Base-by-base conservation (phyloP, 2,888 invertebrate genomes). In the Bhutanitis thaidina region DNA sequence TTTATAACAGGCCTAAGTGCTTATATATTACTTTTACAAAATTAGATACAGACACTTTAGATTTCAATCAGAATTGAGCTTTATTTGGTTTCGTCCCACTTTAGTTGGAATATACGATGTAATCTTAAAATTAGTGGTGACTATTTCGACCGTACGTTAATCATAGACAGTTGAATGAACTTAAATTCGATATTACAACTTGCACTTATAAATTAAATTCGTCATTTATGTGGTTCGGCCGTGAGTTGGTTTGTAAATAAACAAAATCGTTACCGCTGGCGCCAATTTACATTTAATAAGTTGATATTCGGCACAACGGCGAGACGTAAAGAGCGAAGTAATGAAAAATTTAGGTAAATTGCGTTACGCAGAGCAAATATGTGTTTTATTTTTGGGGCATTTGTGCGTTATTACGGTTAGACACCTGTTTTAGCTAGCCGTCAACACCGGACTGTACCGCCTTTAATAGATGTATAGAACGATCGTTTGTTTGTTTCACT, bases 321-420 rank as follows among this genome's bases (percentile, higher is more conserved):
- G 39, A 48, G 51, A 35, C 36, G 52, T 58, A 58, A 30, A 9
- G 12, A 12, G 34, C 5, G 12, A 59, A 60, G 54, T 55, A 62
- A 56, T 34, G 43, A 66, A 63, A 67, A 68, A 70, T 69, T 69
- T 71, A 61, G 68, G 71, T 69, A 67, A 69, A 71, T 64, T 62
- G 57, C 63, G 56, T 53, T 49, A 43, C 54, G 47, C 38, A 32
- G 34, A 39, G 30, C 25, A 29, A 25, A 41, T 52, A 27, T 57
- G 53, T 49, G 54, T 57, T 56, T 59, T 58, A 56, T 62, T 64
- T 58, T 50, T 47, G 54, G 44, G 34, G 40, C 49, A 40, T 43
- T 51, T 15, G 7, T 34, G 15, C 20, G 37, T 30, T 32, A 49
- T 56, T 53, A 51, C 49, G 49, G 55, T 49, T 57, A 54, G 44